phyloP scores from a whole-genome alignment of 2,888 invertebrate species.

The Thymelicus acteon region DNA sequence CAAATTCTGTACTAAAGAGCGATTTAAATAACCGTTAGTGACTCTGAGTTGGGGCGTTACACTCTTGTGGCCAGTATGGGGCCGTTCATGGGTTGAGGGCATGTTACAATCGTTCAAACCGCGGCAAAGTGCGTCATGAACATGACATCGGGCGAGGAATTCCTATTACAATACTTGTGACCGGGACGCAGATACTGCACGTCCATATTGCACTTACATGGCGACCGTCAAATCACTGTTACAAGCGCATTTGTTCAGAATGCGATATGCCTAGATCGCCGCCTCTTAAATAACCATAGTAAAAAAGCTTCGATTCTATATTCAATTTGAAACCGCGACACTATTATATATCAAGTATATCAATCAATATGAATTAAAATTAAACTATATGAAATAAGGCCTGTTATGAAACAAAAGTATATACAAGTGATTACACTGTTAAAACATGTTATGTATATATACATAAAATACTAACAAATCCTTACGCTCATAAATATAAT shows the following conservation, averaged over 20 bases:
- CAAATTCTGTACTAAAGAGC: too few species aligned
- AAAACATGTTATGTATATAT: conserved; percentile 43
- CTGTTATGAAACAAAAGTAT: conserved; percentile 44
- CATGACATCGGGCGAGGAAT: background rate
- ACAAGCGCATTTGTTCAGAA: background rate
- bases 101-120: background rate
- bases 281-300: background rate
- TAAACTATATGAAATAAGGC: background rate
- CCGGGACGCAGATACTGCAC: conserved; percentile 3
- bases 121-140: background rate
- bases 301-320: conserved; percentile 1
- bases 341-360: background rate
- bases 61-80: too few species aligned
- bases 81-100: background rate
- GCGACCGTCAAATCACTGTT: background rate
- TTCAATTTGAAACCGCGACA: conserved; percentile 6
- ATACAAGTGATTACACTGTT: conserved; percentile 49
- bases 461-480: conserved; percentile 56
- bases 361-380: conserved; percentile 1
- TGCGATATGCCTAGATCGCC: background rate
- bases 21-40: too few species aligned
- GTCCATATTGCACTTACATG: conserved; percentile 3
- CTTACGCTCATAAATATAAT: conserved; percentile 47
- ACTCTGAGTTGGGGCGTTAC: too few species aligned
- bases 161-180: background rate